phyloP scores from a whole-genome alignment of 2,888 invertebrate genomes.

The Agrochola circellaris region DNA sequence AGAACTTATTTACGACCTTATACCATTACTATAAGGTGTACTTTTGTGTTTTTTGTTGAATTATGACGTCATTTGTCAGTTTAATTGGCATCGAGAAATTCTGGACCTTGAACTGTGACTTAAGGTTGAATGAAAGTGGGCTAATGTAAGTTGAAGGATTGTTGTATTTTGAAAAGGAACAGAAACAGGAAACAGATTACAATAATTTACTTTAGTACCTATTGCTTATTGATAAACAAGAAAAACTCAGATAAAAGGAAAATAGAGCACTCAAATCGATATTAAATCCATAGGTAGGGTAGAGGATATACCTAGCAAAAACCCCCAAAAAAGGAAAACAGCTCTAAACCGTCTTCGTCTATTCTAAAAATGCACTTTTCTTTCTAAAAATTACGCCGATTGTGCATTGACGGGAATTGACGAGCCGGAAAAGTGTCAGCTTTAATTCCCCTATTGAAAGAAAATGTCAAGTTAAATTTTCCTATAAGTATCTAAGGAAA shows the following conservation, averaged over 20 bases:
- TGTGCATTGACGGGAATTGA: background rate
- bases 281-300: no score
- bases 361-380: background rate
- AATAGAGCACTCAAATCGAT: no score
- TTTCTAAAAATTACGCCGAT: no score
- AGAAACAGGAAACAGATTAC: background rate
- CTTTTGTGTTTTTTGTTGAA: constrained; percentile 44
- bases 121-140: constrained; percentile 64
- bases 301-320: background rate
- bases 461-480: constrained; percentile 3
- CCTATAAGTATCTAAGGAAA: background rate
- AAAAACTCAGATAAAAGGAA: background rate
- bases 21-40: constrained; percentile 37
- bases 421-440: constrained; percentile 18
- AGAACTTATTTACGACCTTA: constrained; percentile 60
- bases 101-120: constrained; percentile 62
- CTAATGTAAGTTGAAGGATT: constrained; percentile 55
- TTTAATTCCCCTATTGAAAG: constrained; percentile 1
- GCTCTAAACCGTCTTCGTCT: background rate
- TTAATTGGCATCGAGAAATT: constrained; percentile 62
- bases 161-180: constrained; percentile 21
- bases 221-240: background rate
- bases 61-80: constrained; percentile 60
- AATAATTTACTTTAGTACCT: background rate
- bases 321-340: background rate